Base-by-base conservation (phyloP, 64 coral and sea anemone species). In the Actinia tenebrosa region DNA sequence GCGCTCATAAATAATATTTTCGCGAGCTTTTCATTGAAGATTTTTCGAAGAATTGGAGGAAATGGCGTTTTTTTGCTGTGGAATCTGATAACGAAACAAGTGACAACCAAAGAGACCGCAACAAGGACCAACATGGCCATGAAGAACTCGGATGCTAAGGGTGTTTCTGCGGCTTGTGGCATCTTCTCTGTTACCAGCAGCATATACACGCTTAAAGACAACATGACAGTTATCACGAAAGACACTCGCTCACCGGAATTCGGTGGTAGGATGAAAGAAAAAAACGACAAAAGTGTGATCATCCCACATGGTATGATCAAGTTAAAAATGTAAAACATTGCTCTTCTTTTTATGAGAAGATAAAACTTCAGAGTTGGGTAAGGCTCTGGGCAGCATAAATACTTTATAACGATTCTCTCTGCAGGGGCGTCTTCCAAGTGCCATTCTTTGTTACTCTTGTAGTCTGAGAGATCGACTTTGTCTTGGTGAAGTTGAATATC, bases 171-270 rank as follows among this genome's bases (percentile, higher is more conserved):
- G 6, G 91, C 89, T 6, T 80, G 87, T 53, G 91, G 91, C 87
- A 93, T 93, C 45, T 86, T 89, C 3, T 89, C 87, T 25, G 91
- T 84, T 8, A 93, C 88, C 44, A 89, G 54, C 60, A 89, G 26
- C 81, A 93, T 89, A 79, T 89, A 93, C 53, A 93, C 88, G 3
- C 80, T 78, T 56, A 93, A 82, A 5, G 92, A 88, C 7, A 93
- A 80, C 58, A 93, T 56, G 8, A 93, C 88, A 4, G 92, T 93
- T 64, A 93, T 93, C 22, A 89, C 87, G 58, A 93, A 81, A 5
- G 92, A 93, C 56, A 93, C 92, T 46, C 92, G 84, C 11, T 93
- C 92, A 6, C 92, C 83, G 2, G 87, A 93, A 23, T 93, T 77
- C 5, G 88, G 87, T 44, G 92, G 92, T 17, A 93, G 83, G 13